Base-by-base conservation (phyloP, 2,797 vertebrate species). In the Synaphobranchus kaupii region DNA sequence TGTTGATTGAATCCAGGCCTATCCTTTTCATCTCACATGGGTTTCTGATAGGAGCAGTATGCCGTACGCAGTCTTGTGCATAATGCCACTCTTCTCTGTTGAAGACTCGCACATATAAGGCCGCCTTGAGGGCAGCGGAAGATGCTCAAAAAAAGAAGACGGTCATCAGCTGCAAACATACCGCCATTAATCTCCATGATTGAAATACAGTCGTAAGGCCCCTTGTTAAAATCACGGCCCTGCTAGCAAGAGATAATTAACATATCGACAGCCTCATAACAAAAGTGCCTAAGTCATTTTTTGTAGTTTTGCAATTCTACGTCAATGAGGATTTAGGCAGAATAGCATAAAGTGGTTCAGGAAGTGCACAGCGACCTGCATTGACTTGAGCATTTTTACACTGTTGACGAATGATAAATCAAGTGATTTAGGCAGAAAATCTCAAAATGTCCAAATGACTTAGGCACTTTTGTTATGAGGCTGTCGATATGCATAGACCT, bases 161-260 rank as follows among this genome's bases (percentile, higher is more conserved):
- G 86, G 80, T 83, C 80, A 83, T 87, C 83, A 87, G 66, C 66
- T 83, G 28, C 22, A 87, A 83, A 83, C 25, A 12, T 22, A 39
- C 52, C 17, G 47, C 86, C 44, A 83, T 87, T 66, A 87, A 87
- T 83, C 86, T 83, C 60, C 44, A 52, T 83, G 58, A 86, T 86
- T 58, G 58, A 86, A 63, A 82, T 47, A 13, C n/a, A 34, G 58
- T 83, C 86, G 20, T 39, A 15, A 58, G 54, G 87, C n/a, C 82
- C 66, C 84, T 31, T 85, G 10, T 78, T 1, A 10, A 78, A 48
- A 71, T 47, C 20, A 28, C 47, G 60, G 56, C 47, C 58, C 52
- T 85, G 39, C 20, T n/a, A 28, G 13, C 12, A n/a, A 10, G 44
- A 88, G 84, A 76, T 60, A 88, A 85, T 88, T 82, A 88, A 56